Percentiles rank a stretch among this genome's conserved stretches.
These are phyloP conservation scores for Uloborus diversus DNA, from an alignment of 1,140 invertebrate species.

Conservation along the genomic window DNA sequence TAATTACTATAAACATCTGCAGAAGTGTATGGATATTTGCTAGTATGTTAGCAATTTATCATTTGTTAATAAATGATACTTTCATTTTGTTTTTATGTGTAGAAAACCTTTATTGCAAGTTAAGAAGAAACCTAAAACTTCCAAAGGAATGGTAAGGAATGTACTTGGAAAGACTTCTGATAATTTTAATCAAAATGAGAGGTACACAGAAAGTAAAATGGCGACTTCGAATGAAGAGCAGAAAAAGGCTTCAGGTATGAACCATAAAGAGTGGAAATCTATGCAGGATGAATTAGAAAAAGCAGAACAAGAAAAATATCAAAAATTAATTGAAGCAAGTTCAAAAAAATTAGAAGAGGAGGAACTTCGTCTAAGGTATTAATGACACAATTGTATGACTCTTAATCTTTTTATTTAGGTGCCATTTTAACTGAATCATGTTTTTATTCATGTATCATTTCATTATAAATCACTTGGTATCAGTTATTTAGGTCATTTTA, in stretches of 20 bases:
- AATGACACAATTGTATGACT: too few relatives aligned
- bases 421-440: too few relatives aligned
- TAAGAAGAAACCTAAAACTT: background rate
- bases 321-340: slow-evolving; percentile 14
- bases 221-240: slow-evolving; percentile 31
- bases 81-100: too few relatives aligned
- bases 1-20: too few relatives aligned
- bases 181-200: background rate
- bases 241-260: slow-evolving; percentile 4
- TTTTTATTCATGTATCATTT: too few relatives aligned
- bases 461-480: too few relatives aligned
- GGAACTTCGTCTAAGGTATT: slow-evolving; percentile 10
- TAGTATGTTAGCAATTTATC: too few relatives aligned
- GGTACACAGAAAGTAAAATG: background rate
- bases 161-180: too few relatives aligned
- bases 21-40: too few relatives aligned
- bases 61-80: too few relatives aligned
- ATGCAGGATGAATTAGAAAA: slow-evolving; percentile 40
- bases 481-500: too few relatives aligned
- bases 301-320: slow-evolving; percentile 35
- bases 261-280: slow-evolving; percentile 33
- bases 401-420: too few relatives aligned
- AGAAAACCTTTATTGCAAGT: slow-evolving; percentile 24
- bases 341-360: slow-evolving; percentile 29
- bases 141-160: background rate